phyloP scores from a whole-genome alignment of 2,888 invertebrate species.

The Hirtodrosophila alboralis region DNA sequence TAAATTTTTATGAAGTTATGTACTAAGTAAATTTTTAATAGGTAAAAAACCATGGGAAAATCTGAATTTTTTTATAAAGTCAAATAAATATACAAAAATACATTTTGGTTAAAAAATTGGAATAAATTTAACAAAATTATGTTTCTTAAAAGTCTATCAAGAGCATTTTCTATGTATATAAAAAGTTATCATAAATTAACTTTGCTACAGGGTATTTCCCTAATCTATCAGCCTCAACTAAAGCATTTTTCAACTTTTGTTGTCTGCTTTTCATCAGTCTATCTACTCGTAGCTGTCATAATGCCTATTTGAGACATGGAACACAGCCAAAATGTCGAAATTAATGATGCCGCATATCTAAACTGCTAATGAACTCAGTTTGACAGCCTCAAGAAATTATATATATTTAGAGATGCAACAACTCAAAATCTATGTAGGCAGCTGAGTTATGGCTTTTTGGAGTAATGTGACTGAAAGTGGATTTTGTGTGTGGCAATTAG shows the following conservation, averaged over 20 bases:
- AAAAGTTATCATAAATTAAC: no score
- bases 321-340: conserved; percentile 26
- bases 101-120: no score
- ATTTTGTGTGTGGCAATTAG: conserved; percentile 53
- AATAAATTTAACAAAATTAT: no score
- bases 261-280: background rate
- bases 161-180: no score
- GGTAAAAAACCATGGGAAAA: no score
- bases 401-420: conserved; percentile 39
- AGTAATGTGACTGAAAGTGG: conserved; percentile 18
- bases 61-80: no score
- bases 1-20: no score
- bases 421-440: conserved; percentile 14
- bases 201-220: no score
- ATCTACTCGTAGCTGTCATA: conserved; percentile 24
- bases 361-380: conserved; percentile 45
- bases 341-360: conserved; percentile 42
- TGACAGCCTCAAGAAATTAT: conserved; percentile 27
- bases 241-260: background rate
- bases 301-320: conserved; percentile 9
- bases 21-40: no score
- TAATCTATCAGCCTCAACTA: no score
- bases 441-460: conserved; percentile 39
- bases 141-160: no score
- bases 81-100: no score